Evolutionary conservation across 1,140 invertebrate species (phyloP), one percentile per base, ranked within the genome.

Genomic region (Drosophila sucinea): DNA sequence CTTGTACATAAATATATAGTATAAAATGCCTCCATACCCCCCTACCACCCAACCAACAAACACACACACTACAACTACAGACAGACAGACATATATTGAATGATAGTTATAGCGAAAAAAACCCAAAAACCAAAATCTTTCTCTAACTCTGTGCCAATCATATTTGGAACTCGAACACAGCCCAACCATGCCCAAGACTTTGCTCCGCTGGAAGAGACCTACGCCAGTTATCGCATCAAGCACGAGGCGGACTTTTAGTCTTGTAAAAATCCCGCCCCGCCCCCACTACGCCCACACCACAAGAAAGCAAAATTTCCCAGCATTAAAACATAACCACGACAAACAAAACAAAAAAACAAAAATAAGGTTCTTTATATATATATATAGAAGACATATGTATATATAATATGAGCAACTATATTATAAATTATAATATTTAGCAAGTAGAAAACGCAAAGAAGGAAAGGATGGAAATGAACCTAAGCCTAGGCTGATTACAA

Each of bases 221-320:
- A 91, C 86, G 90, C 83, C 72, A 90, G 84, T 73, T 91, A 91
- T 81, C 90, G 90, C 79, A 91, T 91, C 77, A 91, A 91, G 66
- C 84, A 91, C 67, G 90, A 91, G 70, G 90, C 90, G 68, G 90
- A 91, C 77, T 91, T 79, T 66, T 91, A 91, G 80, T 75, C 57
- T 57, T 10, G 27, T 1, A 25, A 51, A 51, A 27, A 1, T 2
- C n/a, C 17, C n/a, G 17, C 44, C 44, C 17, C 44, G n/a, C 23
- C 23, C 23, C 44, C 44, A 3, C 38, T 11, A 40, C 38, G 38
- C 8, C 38, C 38, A 40, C 38, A 11, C 38, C 38, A 40, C 38
- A 41, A 17, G 40, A 41, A 41, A 47, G 7, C 4, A 25, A 27
- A 51, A 10, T 10, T 51, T 51, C 23, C 44, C 44, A 51, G 44